Evolutionary conservation across 1,140 invertebrate genomes (phyloP), one percentile per base, ranked within the genome.

Genomic region (Eubasilissa regina): DNA sequence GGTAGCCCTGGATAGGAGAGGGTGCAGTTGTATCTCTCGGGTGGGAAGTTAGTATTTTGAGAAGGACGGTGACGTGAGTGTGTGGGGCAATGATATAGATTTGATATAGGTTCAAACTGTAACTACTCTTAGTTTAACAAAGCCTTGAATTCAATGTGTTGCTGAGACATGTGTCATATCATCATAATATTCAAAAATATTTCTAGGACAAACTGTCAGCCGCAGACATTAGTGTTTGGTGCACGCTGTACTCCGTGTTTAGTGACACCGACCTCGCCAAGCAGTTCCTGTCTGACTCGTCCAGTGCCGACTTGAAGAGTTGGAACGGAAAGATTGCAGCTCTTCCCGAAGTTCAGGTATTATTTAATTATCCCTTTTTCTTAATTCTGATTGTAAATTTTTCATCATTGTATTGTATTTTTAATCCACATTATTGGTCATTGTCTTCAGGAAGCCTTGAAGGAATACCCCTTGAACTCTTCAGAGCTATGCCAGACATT

Each of bases 161-260:
- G 1, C 6, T 1, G 25, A 35, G 1, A 35, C 25, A 35, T 6
- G 6, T 35, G 6, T 6, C 25, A 3, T 6, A 35, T 35, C 1
- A 35, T 35, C n/a, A 35, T 35, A 35, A 35, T 35, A 35, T 35
- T 35, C 6, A 6, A 35, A 35, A 35, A 35, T 3, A 35, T 3
- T 79, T 89, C 56, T 83, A 91, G 90, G 85, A 88, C 55, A 85
- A 87, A 76, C 58, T 93, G 75, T 90, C 91, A 83, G 85, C 90
- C 72, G 91, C 90, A 55, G 94, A 95, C 86, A 86, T 92, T 48
- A 90, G 91, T 17, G 86, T 94, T 83, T 95, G 92, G 92, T 89
- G 90, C 70, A 91, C 90, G 25, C 77, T 94, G 8, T 94, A 93
- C 87, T 92, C 91, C 8, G 84, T 94, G 1, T 80, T 88, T 77